Evolutionary conservation across 2,888 invertebrate genomes (phyloP), one percentile per base, ranked within the genome.

Genomic region (Odontocolon sp.): DNA sequence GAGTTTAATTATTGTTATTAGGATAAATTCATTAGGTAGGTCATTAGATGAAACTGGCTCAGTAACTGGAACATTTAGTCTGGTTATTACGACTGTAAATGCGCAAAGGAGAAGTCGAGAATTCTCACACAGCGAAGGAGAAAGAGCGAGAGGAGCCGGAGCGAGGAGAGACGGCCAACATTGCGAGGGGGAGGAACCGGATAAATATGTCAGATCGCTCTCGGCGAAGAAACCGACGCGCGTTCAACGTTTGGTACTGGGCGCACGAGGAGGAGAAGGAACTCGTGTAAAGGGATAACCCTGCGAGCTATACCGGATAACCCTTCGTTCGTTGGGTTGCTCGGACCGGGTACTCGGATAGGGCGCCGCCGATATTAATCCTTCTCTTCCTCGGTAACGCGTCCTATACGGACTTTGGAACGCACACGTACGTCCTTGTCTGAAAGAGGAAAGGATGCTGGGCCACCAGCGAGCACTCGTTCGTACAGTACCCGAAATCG

Each of bases 191-290:
- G 75, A 79, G 83, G 81, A 84, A 82, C 81, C 83, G 84, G 84
- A 86, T 85, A 85, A 85, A 86, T 86, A 85, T 83, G 86, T 84
- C 86, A 83, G 82, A 79, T 70, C 79, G 80, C 76, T 42, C 77
- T 52, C 69, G 70, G 70, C 71, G 73, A 80, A 77, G 76, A 80
- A 79, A 80, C 74, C 77, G 70, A 71, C 54, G 76, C 45, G 70
- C 45, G 54, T 66, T 67, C 52, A 54, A 45, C 45, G 42, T 59
- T 64, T 14, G 33, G 36, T 14, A 6, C 6, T 21, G 23, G 5
- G 14, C 26, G 57, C 26, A 40, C 45, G 28, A 23, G 45, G 42
- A 52, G 76, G 72, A 79, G 75, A 57, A 78, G 79, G 70, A 81
- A 82, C 82, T 81, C 80, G 81, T 81, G 83, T 83, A 82, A 82